Evolutionary conservation across 2,113 vertebrate species (phyloP), one percentile per base, ranked within the genome.

Genomic region (Phalacrocorax pelagicus): DNA sequence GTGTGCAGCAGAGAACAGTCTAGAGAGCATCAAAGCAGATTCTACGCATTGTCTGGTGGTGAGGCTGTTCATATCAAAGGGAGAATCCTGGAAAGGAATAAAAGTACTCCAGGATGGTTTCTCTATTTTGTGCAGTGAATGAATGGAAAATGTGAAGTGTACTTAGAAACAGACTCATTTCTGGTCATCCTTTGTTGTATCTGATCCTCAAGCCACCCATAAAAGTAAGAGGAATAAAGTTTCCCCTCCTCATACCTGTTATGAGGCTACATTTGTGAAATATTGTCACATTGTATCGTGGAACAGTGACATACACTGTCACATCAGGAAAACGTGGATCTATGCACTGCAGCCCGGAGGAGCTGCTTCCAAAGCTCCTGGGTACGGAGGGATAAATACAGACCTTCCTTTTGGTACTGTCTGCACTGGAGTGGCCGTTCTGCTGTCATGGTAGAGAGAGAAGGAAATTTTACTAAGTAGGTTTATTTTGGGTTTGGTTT

Each of bases 301-400:
- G 40, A 42, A 11, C 1, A 1, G 6, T 32, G 26, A 67, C 30
- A 21, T 42, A 27, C 29, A 30, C 18, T 6, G 0, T 29, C 14
- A 1, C 14, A 30, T 57, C 66, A 26, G 5, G 2, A 7, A 14
- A 40, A 32, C 7, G 1, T 49, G 24, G 12, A 51, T 46, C 36
- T 42, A 5, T 15, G 11, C 26, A 17, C 15, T 19, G 61, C 49
- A 69, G 55, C 9, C 2, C 27, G 34, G 20, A 52, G n/a, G 12
- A 81, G 13, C 27, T 77, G 18, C 75, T 70, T 74, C 59, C 44
- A 54, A 49, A 75, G 69, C 9, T 38, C 16, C n/a, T 49, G 26
- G 4, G 11, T 85, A 32, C 12, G 15, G 18, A 44, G 16, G 12
- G n/a, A 12, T n/a, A 3, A 23, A 69, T 72, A 7, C 27, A 65